Evolutionary conservation across 2,797 vertebrate species (phyloP), one percentile per base, ranked within the genome.

Genomic region (Gymnodraco acuticeps): DNA sequence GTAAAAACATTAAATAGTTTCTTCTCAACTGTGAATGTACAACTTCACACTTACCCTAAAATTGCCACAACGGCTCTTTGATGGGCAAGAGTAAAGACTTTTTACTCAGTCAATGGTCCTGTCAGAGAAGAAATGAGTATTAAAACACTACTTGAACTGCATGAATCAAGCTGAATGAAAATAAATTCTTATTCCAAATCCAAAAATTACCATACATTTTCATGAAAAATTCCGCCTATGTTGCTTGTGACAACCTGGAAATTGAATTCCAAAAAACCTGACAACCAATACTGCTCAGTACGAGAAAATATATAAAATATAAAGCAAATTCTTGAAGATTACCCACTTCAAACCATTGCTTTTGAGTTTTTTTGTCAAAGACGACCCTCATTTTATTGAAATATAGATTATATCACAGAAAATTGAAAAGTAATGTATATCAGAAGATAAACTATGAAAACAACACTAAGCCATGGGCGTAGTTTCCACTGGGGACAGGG

Each of bases 41-140:
- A 47, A 62, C 15, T 43, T 71, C 55, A 59, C 55, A 45, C 70
- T 51, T 63, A 63, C 55, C 66, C 68, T 61, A 19, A 33, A 51
- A 71, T 19, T 71, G 3, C n/a, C 45, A 14, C 41, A 9, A 54
- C 13, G 54, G 46, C 13, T 17, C 16, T 42, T 23, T 38, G 47
- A 66, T 20, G 20, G 20, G 20, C 20, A 20, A 20, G 20, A 20
- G 41, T 20, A 20, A 27, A 52, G 12, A 20, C 13, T 2, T 5
- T 8, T 43, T 17, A 41, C 7, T 33, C 16, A 38, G 31, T 16
- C 2, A 1, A 65, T 16, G 16, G 70, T 72, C 23, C 68, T 76
- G 83, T 19, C 15, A 55, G 20, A 6, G 38, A 56, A 1, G 1
- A 63, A 51, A 46, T 69, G n/a, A 43, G 2, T 12, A 10, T 15